Conservation (phyloP, 2,113 vertebrate genomes). For the Microcebus murinus region DNA sequence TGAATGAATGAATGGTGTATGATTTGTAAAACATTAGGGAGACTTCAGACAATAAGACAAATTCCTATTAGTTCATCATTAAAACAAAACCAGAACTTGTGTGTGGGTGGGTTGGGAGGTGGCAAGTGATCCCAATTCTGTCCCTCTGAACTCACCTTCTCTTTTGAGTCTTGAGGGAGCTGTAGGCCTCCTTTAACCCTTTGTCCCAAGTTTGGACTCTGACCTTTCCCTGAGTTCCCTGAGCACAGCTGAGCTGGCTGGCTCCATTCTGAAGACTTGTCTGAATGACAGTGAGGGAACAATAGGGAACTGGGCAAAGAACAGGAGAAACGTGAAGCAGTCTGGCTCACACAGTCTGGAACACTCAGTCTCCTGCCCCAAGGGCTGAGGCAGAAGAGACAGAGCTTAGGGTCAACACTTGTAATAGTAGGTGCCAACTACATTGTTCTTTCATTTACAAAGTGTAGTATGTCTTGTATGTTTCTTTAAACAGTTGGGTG, state of each 20-base stretch:
- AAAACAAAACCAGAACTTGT: neutral
- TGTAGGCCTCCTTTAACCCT: neutral
- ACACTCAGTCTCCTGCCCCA: neutral
- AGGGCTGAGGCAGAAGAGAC: neutral
- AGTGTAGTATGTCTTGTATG: neutral
- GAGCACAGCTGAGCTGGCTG: neutral
- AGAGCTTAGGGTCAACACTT: neutral
- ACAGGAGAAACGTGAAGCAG: neutral
- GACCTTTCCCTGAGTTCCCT: neutral
- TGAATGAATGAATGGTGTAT: neutral
- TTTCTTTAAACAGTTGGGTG: conserved; percentile 34
- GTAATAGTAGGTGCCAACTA: neutral
- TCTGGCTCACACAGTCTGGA: neutral
- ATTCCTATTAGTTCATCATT: neutral
- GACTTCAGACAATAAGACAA: neutral
- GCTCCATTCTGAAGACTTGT: neutral
- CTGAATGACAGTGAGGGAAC: neutral
- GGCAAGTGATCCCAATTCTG: neutral
- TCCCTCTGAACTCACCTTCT: neutral
- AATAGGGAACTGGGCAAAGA: neutral
- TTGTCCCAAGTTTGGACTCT: neutral
- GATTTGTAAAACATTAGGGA: neutral
- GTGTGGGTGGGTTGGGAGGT: neutral
- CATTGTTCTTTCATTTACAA: conserved; percentile 23
- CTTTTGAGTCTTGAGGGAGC: neutral